Evolutionary conservation across 1,140 invertebrate species (phyloP).

Genomic region (Bombus waltoni): DNA sequence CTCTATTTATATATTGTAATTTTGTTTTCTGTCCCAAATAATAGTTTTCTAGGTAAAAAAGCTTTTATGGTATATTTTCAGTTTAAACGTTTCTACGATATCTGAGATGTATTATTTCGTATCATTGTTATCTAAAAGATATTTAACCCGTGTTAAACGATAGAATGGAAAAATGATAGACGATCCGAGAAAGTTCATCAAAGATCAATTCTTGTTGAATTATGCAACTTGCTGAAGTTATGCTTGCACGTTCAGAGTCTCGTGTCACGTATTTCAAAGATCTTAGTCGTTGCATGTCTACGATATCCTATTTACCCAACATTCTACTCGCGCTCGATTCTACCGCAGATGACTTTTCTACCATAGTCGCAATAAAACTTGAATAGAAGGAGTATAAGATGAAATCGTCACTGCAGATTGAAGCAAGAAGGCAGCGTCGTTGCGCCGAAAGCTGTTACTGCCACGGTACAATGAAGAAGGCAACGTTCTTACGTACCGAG

Average conservation of each 20-base stretch:
- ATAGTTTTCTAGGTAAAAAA: not conserved
- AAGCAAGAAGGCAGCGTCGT: not conserved
- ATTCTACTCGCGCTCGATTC: not conserved
- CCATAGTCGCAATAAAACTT: not conserved
- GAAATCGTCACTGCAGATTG: not conserved
- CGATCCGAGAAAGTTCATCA: too few relatives aligned
- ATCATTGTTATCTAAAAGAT: not conserved
- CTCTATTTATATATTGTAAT: not conserved
- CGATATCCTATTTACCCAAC: not conserved
- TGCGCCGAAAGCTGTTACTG: slow-evolving; percentile 5
- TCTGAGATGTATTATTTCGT: not conserved
- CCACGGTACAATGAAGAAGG: not conserved
- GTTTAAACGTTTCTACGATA: not conserved
- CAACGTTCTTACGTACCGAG: not conserved
- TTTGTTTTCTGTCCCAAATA: not conserved
- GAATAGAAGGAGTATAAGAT: not conserved
- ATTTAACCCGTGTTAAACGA: not conserved
- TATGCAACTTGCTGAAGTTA: not conserved
- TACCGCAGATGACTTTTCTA: not conserved
- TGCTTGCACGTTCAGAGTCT: too few relatives aligned
- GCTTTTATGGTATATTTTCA: too few relatives aligned
- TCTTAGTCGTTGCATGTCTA: not conserved
- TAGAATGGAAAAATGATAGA: not conserved
- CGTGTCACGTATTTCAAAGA: not conserved
- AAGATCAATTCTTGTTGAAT: not conserved